A percentile compares a stretch with the other conserved stretches of the same genome.
Conservation (phyloP, 2,113 vertebrate genomes). For the Brevimyrus niger region DNA sequence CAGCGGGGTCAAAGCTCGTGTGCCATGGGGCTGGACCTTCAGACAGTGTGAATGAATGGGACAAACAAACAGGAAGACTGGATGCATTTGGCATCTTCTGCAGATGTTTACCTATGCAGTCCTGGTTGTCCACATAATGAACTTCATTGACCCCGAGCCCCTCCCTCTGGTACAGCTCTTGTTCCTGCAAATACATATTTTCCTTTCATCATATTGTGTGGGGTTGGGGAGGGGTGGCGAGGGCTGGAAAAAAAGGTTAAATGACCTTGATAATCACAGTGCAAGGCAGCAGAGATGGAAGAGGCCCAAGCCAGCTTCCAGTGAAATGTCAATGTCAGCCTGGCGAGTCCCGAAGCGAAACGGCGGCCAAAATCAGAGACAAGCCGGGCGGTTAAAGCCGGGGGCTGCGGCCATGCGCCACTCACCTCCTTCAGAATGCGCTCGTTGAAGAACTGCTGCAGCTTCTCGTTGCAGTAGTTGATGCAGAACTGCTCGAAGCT, state of each 20-base stretch:
- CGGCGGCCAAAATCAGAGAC: background rate
- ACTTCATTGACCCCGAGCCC: constrained; percentile 96
- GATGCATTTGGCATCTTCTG: background rate
- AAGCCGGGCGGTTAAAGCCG: background rate
- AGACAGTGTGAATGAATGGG: background rate
- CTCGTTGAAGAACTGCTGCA: constrained; percentile 98
- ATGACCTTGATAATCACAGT: background rate
- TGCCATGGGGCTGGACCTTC: background rate
- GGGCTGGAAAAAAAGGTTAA: background rate
- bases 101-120: constrained; percentile 83
- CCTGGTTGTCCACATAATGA: constrained; percentile 96
- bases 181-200: constrained; percentile 69
- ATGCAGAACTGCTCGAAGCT: constrained; percentile 99
- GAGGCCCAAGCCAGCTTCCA: background rate
- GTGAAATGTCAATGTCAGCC: background rate
- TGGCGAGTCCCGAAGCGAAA: background rate
- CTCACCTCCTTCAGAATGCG: constrained; percentile 97
- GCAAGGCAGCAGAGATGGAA: background rate
- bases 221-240: background rate
- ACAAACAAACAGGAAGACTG: background rate
- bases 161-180: constrained; percentile 93
- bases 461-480: constrained; percentile 98
- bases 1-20: background rate
- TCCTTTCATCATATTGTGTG: constrained; percentile 25
- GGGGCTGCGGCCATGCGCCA: background rate